phyloP scores from a whole-genome alignment of 2,113 vertebrate genomes.

The Alligator mississippiensis region DNA sequence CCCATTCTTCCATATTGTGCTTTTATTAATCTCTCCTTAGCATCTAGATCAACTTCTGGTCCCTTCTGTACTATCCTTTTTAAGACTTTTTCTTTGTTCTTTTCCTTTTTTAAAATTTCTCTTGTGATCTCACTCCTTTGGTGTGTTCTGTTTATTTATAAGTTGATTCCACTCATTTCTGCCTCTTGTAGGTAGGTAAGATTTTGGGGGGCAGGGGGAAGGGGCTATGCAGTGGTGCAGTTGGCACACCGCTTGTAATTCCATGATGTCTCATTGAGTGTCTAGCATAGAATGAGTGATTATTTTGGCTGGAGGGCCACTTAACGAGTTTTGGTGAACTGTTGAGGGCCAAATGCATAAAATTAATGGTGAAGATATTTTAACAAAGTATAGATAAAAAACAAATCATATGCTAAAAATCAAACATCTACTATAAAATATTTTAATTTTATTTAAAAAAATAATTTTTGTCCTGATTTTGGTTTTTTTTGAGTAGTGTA shows the following conservation, averaged over 20 bases:
- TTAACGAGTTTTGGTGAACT: too few species aligned
- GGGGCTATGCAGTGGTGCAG: neutral
- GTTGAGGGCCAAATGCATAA: too few species aligned
- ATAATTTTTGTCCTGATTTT: too few species aligned
- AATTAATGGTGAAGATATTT: too few species aligned
- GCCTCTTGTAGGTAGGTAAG: neutral
- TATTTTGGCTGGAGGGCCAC: too few species aligned
- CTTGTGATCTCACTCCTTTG: neutral
- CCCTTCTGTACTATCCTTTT: neutral
- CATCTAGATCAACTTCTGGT: too few species aligned
- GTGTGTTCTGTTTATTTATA: neutral
- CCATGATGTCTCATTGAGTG: neutral
- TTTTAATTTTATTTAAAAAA: too few species aligned
- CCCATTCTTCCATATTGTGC: neutral
- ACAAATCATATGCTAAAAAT: too few species aligned
- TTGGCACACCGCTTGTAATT: accelerated
- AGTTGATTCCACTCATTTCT: accelerated
- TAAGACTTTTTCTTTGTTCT: neutral
- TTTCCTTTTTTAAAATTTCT: neutral
- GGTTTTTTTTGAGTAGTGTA: too few species aligned
- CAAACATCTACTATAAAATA: too few species aligned
- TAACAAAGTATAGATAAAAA: too few species aligned
- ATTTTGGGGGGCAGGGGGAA: neutral
- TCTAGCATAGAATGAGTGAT: too few species aligned
- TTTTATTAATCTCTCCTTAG: neutral